Percentiles rank a stretch among this genome's conserved stretches.
Conservation (phyloP, 1,140 invertebrate species). For the Caenorhabditis briggsae region DNA sequence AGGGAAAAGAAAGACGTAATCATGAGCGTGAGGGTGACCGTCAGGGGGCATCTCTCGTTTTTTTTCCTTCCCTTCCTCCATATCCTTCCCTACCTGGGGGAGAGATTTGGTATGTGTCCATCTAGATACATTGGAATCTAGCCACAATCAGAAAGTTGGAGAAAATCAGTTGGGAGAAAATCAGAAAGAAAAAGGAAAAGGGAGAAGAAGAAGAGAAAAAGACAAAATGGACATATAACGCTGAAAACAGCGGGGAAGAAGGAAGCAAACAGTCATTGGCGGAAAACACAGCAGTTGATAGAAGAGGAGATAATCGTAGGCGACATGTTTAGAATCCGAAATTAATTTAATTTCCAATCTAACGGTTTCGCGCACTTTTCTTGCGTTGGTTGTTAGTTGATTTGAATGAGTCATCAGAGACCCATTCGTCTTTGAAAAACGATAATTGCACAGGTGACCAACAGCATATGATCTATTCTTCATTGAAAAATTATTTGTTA, state of each 20-base stretch:
- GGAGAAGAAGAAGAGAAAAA: neutral
- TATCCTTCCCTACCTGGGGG: neutral
- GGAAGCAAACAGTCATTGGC: slow-evolving; percentile 17
- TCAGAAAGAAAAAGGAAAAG: neutral
- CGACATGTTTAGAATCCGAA: slow-evolving; percentile 18
- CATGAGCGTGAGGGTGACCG: slow-evolving; percentile 31
- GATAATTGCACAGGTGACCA: slow-evolving; percentile 10
- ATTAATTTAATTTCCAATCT: slow-evolving; percentile 26
- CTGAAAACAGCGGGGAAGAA: neutral
- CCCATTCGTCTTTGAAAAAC: neutral
- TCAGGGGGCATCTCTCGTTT: neutral
- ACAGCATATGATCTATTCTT: neutral
- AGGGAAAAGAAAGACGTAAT: neutral
- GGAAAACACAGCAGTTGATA: slow-evolving; percentile 23
- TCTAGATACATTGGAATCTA: slow-evolving; percentile 1
- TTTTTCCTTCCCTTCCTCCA: neutral
- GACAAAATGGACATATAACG: neutral
- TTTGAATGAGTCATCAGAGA: neutral
- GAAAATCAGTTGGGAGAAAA: slow-evolving; percentile 39
- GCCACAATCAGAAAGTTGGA: slow-evolving; percentile 41
- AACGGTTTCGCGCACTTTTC: neutral
- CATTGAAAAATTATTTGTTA: neutral
- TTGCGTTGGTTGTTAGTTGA: neutral
- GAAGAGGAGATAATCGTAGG: slow-evolving; percentile 46
- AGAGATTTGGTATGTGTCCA: slow-evolving; percentile 37